Conservation (phyloP, 2,797 vertebrate genomes). For the Podarcis lilfordi region DNA sequence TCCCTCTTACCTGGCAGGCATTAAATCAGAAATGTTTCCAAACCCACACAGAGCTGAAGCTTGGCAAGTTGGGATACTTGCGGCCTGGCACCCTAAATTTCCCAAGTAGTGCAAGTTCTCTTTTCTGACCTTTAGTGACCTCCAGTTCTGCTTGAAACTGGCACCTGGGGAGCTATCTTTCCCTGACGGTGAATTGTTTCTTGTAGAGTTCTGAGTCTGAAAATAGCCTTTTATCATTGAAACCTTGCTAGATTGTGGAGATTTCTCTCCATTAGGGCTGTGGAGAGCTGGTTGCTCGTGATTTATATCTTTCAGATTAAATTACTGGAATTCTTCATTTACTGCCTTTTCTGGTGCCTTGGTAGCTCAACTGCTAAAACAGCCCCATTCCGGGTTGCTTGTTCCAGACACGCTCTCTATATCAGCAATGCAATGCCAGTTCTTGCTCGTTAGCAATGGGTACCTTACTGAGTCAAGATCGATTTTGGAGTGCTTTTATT, state of each 20-base stretch:
- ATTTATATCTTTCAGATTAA: conserved; percentile 59
- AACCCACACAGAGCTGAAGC: conserved; percentile 57
- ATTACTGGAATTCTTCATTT: conserved; percentile 51
- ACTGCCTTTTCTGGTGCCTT: conserved; percentile 43
- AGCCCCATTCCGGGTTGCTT: conserved; percentile 31
- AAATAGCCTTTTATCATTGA: conserved; percentile 61
- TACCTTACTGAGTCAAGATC: not conserved
- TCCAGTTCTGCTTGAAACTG: conserved; percentile 58
- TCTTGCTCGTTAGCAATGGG: conserved; percentile 57
- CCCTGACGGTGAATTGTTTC: conserved; percentile 63
- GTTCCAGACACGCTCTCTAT: not conserved
- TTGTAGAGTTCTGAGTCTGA: conserved; percentile 42
- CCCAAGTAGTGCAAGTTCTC: conserved; percentile 32
- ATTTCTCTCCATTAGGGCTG: conserved; percentile 55
- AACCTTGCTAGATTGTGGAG: conserved; percentile 46
- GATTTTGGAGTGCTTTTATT: conserved; percentile 10
- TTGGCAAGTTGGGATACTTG: conserved; percentile 45
- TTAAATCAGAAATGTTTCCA: conserved; percentile 67
- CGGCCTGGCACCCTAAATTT: conserved; percentile 50
- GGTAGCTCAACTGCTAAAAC: conserved; percentile 42
- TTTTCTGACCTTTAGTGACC: conserved; percentile 45
- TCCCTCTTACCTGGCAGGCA: conserved; percentile 47
- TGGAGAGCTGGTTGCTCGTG: conserved; percentile 45
- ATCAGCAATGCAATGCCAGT: conserved; percentile 3
- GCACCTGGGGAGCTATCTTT: conserved; percentile 48